These are phyloP conservation scores for Apeltes quadracus DNA, from an alignment of 2,113 vertebrate species.

Conservation along the genomic window DNA sequence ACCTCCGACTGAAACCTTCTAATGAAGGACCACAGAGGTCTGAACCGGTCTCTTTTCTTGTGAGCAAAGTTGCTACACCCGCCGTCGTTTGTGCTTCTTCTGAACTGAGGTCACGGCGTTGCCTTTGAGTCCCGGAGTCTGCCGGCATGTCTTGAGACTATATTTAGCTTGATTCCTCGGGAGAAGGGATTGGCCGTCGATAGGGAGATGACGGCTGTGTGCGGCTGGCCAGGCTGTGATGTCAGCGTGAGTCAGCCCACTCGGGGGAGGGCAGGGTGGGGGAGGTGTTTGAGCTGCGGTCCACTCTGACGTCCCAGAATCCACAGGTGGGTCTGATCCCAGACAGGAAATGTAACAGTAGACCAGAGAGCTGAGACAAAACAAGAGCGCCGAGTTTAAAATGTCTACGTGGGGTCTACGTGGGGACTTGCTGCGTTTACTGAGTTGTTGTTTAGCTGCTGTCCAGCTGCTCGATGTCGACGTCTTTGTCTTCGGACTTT, in stretches of 20 bases:
- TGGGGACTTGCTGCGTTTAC: slow-evolving; percentile 34
- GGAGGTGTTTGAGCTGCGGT: slow-evolving; percentile 35
- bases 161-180: slow-evolving; percentile 64
- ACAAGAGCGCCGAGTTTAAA: slow-evolving; percentile 55
- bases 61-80: not conserved
- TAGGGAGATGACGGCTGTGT: slow-evolving; percentile 45
- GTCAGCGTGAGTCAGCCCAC: slow-evolving; percentile 68
- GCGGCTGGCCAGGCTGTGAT: slow-evolving; percentile 56
- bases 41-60: not conserved
- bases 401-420: not conserved
- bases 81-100: slow-evolving; percentile 1
- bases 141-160: slow-evolving; percentile 42
- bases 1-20: no score
- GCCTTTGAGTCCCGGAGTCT: not conserved
- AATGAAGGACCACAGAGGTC: slow-evolving; percentile 2
- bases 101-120: slow-evolving; percentile 4
- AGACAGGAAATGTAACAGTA: slow-evolving; percentile 65
- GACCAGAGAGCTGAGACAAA: slow-evolving; percentile 54
- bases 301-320: slow-evolving; percentile 41
- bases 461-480: slow-evolving; percentile 2
- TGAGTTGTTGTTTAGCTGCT: not conserved
- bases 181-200: slow-evolving; percentile 56
- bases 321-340: slow-evolving; percentile 67
- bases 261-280: slow-evolving; percentile 35
- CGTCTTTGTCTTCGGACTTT: slow-evolving; percentile 2